A percentile compares a stretch with the other conserved stretches of the same genome.
These are phyloP conservation scores for Bombus superbus DNA, from an alignment of 1,140 invertebrate genomes.

Conservation along the genomic window DNA sequence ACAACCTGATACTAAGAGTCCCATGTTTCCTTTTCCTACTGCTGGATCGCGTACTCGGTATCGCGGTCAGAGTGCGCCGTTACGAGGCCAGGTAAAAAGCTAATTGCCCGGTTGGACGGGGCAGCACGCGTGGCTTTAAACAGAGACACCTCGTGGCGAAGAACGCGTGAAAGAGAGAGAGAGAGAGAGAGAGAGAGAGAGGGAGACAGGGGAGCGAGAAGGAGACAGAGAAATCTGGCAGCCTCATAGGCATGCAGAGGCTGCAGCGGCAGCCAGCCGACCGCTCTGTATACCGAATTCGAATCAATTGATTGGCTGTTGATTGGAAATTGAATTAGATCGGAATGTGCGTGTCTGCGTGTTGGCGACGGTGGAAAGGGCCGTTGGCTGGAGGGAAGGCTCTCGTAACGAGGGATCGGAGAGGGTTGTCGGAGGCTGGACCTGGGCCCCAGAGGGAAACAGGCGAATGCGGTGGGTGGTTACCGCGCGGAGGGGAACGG, in stretches of 20 bases:
- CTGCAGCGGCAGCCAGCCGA: constrained; percentile 67
- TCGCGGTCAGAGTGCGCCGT: not conserved
- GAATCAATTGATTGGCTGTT: constrained; percentile 85
- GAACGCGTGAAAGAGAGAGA: not conserved
- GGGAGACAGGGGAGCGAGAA: not conserved
- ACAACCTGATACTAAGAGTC: too few species aligned
- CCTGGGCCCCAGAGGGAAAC: constrained; percentile 31
- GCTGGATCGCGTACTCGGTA: not conserved
- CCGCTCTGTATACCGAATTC: constrained; percentile 83
- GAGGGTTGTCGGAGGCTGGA: constrained; percentile 24
- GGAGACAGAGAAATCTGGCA: constrained; percentile 30
- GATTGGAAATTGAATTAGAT: constrained; percentile 85
- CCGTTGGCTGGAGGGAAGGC: not conserved
- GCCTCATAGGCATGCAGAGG: constrained; percentile 79
- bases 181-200: constrained; percentile 23
- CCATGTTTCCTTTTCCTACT: too few species aligned
- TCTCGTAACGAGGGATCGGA: not conserved
- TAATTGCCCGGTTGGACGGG: constrained; percentile 72
- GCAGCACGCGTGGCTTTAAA: constrained; percentile 53
- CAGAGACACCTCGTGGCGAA: not conserved
- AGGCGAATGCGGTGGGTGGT: constrained; percentile 40
- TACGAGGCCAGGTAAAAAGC: constrained; percentile 56
- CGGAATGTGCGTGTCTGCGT: constrained; percentile 81
- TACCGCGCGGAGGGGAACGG: constrained; percentile 55
- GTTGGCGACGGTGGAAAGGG: constrained; percentile 11